Conservation (phyloP, 2,113 vertebrate species). For the Erythrocebus patas region DNA sequence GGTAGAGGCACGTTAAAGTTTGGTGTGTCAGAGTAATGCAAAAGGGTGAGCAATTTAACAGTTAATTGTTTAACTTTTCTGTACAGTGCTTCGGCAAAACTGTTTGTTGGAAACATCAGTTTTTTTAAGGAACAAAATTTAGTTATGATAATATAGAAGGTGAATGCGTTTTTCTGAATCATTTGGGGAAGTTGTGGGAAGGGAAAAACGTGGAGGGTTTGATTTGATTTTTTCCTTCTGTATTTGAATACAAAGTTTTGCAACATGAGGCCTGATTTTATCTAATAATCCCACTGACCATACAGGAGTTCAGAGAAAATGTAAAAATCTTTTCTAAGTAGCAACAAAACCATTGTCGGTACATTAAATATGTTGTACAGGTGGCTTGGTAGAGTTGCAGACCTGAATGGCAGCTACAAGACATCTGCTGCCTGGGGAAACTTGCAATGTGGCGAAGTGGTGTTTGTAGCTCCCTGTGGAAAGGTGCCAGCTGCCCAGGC, state of each 20-base stretch:
- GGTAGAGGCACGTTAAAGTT: slow-evolving; percentile 59
- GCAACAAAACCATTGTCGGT: slow-evolving; percentile 64
- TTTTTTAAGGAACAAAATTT: neutral
- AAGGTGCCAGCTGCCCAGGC: slow-evolving; percentile 75
- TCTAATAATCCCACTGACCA: slow-evolving; percentile 47
- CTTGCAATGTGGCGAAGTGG: slow-evolving; percentile 26
- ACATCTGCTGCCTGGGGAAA: slow-evolving; percentile 79
- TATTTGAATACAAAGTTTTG: neutral
- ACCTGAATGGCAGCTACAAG: slow-evolving; percentile 76
- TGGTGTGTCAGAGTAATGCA: neutral
- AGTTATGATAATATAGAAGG: neutral
- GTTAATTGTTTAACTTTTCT: slow-evolving; percentile 32
- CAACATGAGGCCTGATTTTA: neutral
- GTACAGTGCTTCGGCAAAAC: neutral
- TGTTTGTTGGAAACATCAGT: neutral
- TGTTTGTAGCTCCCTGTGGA: slow-evolving; percentile 64
- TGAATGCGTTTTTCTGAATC: neutral
- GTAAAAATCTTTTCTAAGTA: slow-evolving; percentile 49
- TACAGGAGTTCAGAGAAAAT: slow-evolving; percentile 42
- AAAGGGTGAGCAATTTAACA: slow-evolving; percentile 30
- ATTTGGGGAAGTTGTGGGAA: neutral
- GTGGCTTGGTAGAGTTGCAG: slow-evolving; percentile 78
- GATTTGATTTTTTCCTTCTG: neutral
- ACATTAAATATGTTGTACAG: slow-evolving; percentile 81
- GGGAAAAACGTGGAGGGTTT: neutral